Percentiles rank a stretch among this genome's conserved stretches.
Evolutionary conservation across 2,113 vertebrate genomes (phyloP).

Genomic region (Oncorhynchus kisutch): DNA sequence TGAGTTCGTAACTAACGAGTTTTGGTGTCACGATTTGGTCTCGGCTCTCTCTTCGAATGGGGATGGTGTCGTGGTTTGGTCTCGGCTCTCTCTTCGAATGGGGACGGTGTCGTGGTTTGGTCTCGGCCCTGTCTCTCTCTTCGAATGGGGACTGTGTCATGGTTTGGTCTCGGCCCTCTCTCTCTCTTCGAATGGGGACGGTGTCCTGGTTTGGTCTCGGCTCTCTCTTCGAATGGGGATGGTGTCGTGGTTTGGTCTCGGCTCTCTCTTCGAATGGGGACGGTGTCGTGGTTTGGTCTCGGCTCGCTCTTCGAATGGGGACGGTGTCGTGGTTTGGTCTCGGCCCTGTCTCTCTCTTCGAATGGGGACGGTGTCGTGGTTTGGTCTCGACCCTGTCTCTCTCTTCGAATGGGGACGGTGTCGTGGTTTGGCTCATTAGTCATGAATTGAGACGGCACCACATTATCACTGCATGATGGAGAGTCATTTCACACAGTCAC

Average conservation of each 20-base stretch:
- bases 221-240: not conserved
- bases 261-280: not conserved
- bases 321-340: too few relatives aligned
- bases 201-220: conserved; percentile 4
- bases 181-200: not conserved
- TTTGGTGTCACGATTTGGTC: conserved; percentile 9
- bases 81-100: not conserved
- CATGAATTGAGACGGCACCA: not conserved
- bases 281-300: not conserved
- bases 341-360: too few relatives aligned
- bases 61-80: not conserved
- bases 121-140: not conserved
- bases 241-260: not conserved
- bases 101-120: not conserved
- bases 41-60: not conserved
- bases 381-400: conserved; percentile 1
- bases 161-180: too few relatives aligned
- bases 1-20: too few relatives aligned
- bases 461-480: not conserved
- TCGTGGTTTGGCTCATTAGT: not conserved
- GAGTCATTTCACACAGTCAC: not conserved
- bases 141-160: not conserved
- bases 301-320: not conserved
- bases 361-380: not conserved
- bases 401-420: not conserved